Evolutionary conservation across 2,113 vertebrate genomes (phyloP).

Genomic region (Elachura formosa): DNA sequence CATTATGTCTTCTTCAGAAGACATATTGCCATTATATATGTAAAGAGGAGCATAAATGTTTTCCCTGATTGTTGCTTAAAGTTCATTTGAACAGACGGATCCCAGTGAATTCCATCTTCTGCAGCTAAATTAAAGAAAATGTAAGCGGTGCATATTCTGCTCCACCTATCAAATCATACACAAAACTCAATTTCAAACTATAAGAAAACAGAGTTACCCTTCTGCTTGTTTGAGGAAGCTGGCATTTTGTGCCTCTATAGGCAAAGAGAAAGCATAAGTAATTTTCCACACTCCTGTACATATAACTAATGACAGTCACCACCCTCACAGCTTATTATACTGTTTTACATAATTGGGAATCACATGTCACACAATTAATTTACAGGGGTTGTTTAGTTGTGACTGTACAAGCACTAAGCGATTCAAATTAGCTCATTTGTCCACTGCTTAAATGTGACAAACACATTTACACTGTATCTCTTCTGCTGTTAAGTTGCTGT

Average conservation of each 20-base stretch:
- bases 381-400: conserved; percentile 33
- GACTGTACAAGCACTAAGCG: conserved; percentile 19
- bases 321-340: conserved; percentile 50
- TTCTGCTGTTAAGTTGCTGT: background rate
- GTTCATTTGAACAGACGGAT: conserved; percentile 73
- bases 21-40: conserved; percentile 28
- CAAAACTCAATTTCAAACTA: conserved; percentile 30
- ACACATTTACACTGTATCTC: conserved; percentile 18
- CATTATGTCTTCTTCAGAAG: conserved; percentile 50
- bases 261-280: conserved; percentile 54
- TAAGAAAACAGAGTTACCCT: conserved; percentile 9
- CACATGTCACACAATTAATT: conserved; percentile 51
- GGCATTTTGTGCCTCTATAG: conserved; percentile 19
- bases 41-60: conserved; percentile 64
- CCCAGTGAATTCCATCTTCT: conserved; percentile 61
- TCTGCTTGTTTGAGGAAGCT: conserved; percentile 1
- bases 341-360: conserved; percentile 49
- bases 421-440: conserved; percentile 59
- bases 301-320: conserved; percentile 54
- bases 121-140: conserved; percentile 69
- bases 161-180: conserved; percentile 63
- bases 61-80: conserved; percentile 69
- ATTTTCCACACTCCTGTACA: conserved; percentile 43
- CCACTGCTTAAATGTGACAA: conserved; percentile 52
- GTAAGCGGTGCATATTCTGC: conserved; percentile 62